phyloP scores from a whole-genome alignment of 1,140 invertebrate genomes.

The Polyergus mexicanus region DNA sequence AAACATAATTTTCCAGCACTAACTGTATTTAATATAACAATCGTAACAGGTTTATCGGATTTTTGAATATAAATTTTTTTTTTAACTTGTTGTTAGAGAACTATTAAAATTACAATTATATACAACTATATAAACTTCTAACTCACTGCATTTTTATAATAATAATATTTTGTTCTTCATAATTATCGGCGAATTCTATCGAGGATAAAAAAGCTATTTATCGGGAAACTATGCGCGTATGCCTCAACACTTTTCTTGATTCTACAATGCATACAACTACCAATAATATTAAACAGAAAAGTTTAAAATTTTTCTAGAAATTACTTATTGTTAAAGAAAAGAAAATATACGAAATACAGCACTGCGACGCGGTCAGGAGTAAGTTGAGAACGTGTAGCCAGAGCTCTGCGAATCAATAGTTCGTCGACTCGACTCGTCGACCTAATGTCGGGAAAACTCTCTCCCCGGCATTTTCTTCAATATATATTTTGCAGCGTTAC shows the following conservation, averaged over 20 bases:
- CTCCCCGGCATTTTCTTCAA: conserved; percentile 27
- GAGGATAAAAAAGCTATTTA: not conserved
- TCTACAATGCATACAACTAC: not conserved
- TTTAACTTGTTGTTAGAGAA: too few relatives aligned
- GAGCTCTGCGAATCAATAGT: conserved; percentile 81
- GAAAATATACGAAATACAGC: conserved; percentile 33
- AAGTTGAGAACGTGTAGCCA: conserved; percentile 26
- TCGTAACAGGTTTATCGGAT: not conserved
- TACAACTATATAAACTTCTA: not conserved
- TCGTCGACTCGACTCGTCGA: conserved; percentile 81
- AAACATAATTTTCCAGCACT: conserved; percentile 31
- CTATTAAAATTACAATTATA: too few relatives aligned
- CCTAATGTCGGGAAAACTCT: conserved; percentile 65
- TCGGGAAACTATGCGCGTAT: not conserved
- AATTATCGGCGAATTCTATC: not conserved
- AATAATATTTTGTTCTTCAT: not conserved
- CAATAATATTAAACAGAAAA: not conserved
- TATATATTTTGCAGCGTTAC: not conserved
- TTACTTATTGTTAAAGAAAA: not conserved
- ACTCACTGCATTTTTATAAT: not conserved
- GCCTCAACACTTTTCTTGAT: not conserved
- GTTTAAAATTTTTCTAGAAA: not conserved
- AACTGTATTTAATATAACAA: conserved; percentile 37
- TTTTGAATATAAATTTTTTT: not conserved
- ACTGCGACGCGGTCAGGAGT: conserved; percentile 59